These are phyloP conservation scores for Drosophila koepferae DNA, from an alignment of 2,888 invertebrate species.

Conservation along the genomic window DNA sequence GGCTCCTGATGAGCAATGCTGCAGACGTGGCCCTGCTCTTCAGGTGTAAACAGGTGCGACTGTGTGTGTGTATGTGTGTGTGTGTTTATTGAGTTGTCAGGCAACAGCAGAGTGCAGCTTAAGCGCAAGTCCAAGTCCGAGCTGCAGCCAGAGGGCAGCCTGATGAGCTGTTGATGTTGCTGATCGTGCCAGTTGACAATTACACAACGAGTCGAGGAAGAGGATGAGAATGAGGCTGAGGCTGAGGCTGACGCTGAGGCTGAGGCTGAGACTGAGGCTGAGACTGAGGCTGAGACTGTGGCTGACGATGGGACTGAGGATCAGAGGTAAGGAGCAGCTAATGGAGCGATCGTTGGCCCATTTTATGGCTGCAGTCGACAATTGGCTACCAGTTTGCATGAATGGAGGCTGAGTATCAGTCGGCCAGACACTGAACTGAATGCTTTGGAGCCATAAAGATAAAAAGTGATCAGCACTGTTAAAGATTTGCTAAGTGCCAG, in stretches of 20 bases:
- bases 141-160: constrained; percentile 39
- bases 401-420: constrained; percentile 52
- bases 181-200: constrained; percentile 79
- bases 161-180: constrained; percentile 77
- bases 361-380: constrained; percentile 66
- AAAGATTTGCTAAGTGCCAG: constrained; percentile 68
- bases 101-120: constrained; percentile 12
- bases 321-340: constrained; percentile 43
- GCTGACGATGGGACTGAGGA: not conserved
- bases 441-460: constrained; percentile 54
- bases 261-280: not conserved
- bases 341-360: constrained; percentile 75
- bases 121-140: constrained; percentile 11
- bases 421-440: not conserved
- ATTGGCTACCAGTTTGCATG: constrained; percentile 76
- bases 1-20: constrained; percentile 36
- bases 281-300: not conserved
- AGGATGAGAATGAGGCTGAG: not conserved
- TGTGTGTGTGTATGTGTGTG: constrained; percentile 20
- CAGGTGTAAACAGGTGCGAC: constrained; percentile 62
- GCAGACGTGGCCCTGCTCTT: constrained; percentile 49
- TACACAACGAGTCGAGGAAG: constrained; percentile 51
- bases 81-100: constrained; percentile 70
- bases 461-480: constrained; percentile 29
- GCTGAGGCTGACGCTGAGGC: not conserved